These are phyloP conservation scores for Acanthacorydalis orientalis DNA, from an alignment of 2,888 invertebrate species.

Conservation along the genomic window DNA sequence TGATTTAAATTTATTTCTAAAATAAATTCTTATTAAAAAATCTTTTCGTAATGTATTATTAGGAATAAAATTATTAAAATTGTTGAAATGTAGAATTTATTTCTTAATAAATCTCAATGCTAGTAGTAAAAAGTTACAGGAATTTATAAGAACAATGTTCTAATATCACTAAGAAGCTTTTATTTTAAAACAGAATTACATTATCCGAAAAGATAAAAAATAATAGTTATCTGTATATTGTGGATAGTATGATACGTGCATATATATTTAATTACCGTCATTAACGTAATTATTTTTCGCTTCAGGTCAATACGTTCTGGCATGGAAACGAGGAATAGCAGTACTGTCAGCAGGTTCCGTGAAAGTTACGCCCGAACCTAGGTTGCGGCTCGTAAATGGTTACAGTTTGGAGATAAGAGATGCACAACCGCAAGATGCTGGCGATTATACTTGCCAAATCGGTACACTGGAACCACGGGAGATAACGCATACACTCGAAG, in stretches of 20 bases:
- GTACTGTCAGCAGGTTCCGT: slow-evolving; percentile 45
- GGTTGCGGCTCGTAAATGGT: slow-evolving; percentile 41
- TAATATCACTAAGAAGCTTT: too few relatives aligned
- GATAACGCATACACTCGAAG: slow-evolving; percentile 48
- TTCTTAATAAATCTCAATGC: too few relatives aligned
- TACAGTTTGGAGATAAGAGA: slow-evolving; percentile 47
- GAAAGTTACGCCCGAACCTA: slow-evolving; percentile 45
- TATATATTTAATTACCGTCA: too few relatives aligned
- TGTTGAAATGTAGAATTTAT: too few relatives aligned
- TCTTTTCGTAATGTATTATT: too few relatives aligned
- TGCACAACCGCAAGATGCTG: slow-evolving; percentile 44
- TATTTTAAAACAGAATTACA: background rate
- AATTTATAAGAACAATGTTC: too few relatives aligned
- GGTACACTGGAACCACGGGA: slow-evolving; percentile 45
- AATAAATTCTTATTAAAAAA: too few relatives aligned
- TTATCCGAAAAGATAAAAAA: background rate
- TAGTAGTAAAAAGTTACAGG: too few relatives aligned
- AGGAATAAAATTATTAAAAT: too few relatives aligned
- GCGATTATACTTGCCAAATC: slow-evolving; percentile 51
- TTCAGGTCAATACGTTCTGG: slow-evolving; percentile 41
- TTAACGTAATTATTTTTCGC: slow-evolving; percentile 6
- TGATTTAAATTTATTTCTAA: too few relatives aligned
- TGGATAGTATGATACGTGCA: too few relatives aligned
- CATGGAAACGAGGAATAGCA: slow-evolving; percentile 49
- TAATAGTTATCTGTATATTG: slow-evolving; percentile 3